These are phyloP conservation scores for Drosophila melanica DNA, from an alignment of 1,140 invertebrate genomes.

Conservation along the genomic window DNA sequence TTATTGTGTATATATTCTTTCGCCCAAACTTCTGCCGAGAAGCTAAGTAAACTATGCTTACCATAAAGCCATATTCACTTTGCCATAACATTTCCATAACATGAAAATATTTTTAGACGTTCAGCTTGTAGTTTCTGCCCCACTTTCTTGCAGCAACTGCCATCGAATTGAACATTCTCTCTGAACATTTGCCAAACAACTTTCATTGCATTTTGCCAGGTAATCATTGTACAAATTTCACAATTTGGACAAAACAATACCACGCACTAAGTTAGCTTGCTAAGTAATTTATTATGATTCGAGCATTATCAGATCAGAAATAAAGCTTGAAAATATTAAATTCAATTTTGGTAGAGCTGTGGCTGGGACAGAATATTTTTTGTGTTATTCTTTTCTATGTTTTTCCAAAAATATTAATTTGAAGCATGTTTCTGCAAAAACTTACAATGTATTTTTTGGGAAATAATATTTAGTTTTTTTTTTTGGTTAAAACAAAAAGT, in stretches of 20 bases:
- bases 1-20: slow-evolving; percentile 1
- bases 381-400: too few species aligned
- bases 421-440: too few species aligned
- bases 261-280: neutral
- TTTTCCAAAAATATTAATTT: too few species aligned
- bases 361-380: too few species aligned
- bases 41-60: slow-evolving; percentile 9
- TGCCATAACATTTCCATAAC: slow-evolving; percentile 30
- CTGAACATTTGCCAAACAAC: slow-evolving; percentile 14
- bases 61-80: slow-evolving; percentile 10
- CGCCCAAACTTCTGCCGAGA: neutral
- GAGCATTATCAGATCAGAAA: neutral
- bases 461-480: too few species aligned
- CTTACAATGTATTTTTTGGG: too few species aligned
- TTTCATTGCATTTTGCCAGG: slow-evolving; percentile 19
- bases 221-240: slow-evolving; percentile 19
- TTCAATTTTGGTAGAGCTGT: too few species aligned
- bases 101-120: slow-evolving; percentile 17
- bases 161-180: slow-evolving; percentile 23
- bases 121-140: slow-evolving; percentile 18
- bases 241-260: neutral
- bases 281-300: neutral
- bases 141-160: slow-evolving; percentile 14
- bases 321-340: neutral
- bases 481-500: too few species aligned